Percentiles rank a stretch among this genome's conserved stretches.
phyloP scores from a whole-genome alignment of 2,113 vertebrate genomes.

The Cranoglanis bouderius region DNA sequence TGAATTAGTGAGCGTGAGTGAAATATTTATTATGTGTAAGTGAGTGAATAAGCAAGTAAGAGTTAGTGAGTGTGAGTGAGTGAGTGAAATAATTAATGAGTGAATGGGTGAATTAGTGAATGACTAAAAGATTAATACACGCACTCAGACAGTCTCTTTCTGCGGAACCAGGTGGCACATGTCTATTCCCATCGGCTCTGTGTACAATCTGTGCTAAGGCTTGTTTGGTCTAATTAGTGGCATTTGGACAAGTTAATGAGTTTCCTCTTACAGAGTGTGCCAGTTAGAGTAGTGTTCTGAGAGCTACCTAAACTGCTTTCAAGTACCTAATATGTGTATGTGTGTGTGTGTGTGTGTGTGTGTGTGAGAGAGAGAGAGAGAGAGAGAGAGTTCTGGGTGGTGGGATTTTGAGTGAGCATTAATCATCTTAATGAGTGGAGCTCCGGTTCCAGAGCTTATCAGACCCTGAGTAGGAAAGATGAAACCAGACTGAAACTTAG shows the following conservation, averaged over 20 bases:
- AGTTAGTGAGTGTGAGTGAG: not conserved
- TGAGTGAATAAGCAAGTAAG: no score
- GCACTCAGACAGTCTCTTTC: not conserved
- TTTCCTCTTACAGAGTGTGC: constrained; percentile 1
- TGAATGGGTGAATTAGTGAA: not conserved
- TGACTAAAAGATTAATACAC: constrained; percentile 2
- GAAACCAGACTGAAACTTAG: not conserved
- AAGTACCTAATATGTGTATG: not conserved
- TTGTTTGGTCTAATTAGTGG: not conserved
- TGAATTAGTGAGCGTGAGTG: not conserved
- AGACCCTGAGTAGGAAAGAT: not conserved
- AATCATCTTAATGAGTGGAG: constrained; percentile 12
- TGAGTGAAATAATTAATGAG: not conserved
- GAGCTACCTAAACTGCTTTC: constrained; percentile 12
- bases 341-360: not conserved
- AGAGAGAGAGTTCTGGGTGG: not conserved
- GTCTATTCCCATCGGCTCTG: not conserved
- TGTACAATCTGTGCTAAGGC: constrained; percentile 2
- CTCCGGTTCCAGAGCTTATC: not conserved
- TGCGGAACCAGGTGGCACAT: not conserved
- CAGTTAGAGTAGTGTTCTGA: not conserved
- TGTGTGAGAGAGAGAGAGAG: not conserved
- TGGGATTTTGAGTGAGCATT: constrained; percentile 2
- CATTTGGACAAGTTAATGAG: constrained; percentile 5
- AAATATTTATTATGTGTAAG: not conserved